Conservation (phyloP, 2,888 invertebrate species). For the Ganaspis brasiliensis region DNA sequence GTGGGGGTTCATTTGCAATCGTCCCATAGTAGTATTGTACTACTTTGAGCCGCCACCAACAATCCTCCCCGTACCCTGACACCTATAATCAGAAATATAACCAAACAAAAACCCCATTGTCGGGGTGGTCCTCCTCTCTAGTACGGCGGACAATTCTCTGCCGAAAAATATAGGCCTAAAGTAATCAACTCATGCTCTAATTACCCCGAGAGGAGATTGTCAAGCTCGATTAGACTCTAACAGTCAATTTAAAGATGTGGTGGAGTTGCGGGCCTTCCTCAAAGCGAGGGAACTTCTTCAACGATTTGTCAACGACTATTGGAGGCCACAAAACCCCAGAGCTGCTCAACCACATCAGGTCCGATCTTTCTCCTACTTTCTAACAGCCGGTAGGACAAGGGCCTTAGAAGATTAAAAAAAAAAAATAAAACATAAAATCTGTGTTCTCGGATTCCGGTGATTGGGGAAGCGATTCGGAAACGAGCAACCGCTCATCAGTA, state of each 20-base stretch:
- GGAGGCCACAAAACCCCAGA: conserved; percentile 34
- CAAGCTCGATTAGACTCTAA: conserved; percentile 25
- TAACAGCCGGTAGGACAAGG: conserved; percentile 22
- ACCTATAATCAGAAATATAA: no score
- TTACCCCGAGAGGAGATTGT: conserved; percentile 23
- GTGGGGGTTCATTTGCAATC: no score
- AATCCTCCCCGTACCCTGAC: no score
- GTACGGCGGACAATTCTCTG: neutral
- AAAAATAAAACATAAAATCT: conserved; percentile 9
- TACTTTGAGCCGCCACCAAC: no score
- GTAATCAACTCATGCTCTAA: neutral
- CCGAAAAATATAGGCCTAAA: neutral
- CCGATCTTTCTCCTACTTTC: conserved; percentile 6
- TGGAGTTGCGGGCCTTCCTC: conserved; percentile 15
- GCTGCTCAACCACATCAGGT: conserved; percentile 39
- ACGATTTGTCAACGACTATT: conserved; percentile 30
- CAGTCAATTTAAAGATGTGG: conserved; percentile 43
- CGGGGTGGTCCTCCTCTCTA: no score
- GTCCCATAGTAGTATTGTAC: no score
- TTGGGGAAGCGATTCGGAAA: conserved; percentile 2
- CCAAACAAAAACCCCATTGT: no score
- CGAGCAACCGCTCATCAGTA: conserved; percentile 74
- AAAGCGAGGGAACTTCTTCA: conserved; percentile 1
- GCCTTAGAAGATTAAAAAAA: conserved; percentile 17
- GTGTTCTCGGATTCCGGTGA: conserved; percentile 24